Conservation (phyloP, 2,797 vertebrate genomes). For the Etheostoma perlongum region DNA sequence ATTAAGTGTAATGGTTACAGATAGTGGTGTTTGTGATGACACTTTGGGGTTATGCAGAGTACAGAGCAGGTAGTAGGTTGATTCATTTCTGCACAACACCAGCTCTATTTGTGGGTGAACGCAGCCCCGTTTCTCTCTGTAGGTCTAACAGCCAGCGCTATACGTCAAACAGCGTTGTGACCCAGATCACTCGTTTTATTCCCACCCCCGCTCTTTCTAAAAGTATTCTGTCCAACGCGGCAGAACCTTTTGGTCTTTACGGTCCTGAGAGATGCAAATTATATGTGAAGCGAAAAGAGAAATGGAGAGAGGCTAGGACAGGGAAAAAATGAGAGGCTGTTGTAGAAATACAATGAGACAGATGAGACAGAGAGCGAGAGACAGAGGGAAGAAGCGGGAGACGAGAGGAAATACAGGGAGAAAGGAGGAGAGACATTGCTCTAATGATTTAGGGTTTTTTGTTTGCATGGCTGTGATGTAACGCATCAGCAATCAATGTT, state of each 20-base stretch:
- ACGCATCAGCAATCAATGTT: constrained; percentile 76
- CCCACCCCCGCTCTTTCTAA: constrained; percentile 35
- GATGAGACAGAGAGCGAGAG: constrained; percentile 55
- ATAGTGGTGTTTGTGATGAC: constrained; percentile 23
- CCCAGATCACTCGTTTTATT: constrained; percentile 63
- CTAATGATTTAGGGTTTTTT: constrained; percentile 72
- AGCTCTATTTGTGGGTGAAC: constrained; percentile 56
- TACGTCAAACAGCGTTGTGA: constrained; percentile 73
- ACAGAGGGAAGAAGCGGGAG: constrained; percentile 45
- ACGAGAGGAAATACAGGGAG: constrained; percentile 63
- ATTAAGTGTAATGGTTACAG: constrained; percentile 25
- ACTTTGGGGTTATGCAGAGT: constrained; percentile 58
- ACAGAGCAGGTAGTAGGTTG: constrained; percentile 58
- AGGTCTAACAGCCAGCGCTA: constrained; percentile 50
- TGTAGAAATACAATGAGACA: constrained; percentile 67
- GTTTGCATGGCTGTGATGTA: constrained; percentile 75
- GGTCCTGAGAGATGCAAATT: constrained; percentile 59
- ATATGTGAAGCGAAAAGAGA: constrained; percentile 42
- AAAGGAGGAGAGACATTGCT: constrained; percentile 58
- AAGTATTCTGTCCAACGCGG: constrained; percentile 47
- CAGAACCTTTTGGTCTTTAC: constrained; percentile 43
- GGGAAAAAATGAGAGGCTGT: constrained; percentile 52
- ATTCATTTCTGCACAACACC: constrained; percentile 54
- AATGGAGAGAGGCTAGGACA: constrained; percentile 34
- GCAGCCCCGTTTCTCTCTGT: constrained; percentile 52